Evolutionary conservation across 1,140 invertebrate species (phyloP), one percentile per base, ranked within the genome.

Genomic region (Cephus cinctus): DNA sequence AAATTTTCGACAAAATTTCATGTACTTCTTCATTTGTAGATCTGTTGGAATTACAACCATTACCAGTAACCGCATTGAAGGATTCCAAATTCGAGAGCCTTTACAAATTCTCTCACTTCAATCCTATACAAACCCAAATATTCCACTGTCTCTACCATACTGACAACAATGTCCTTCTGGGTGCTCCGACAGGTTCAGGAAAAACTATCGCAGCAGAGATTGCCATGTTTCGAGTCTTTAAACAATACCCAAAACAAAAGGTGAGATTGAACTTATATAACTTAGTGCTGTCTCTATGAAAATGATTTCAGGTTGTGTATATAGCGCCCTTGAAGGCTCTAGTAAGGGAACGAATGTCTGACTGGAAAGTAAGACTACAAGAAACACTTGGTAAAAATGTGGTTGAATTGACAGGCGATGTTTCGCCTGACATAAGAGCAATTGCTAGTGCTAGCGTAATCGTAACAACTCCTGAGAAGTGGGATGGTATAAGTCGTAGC

Each of bases 131-230:
- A 76, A 98, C 96, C 4, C 98, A 99, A 78, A 90, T 98, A 31
- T 99, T 99, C 72, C 94, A 98, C 73, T 90, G 90, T 52, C 77
- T 98, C 0, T 99, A 98, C 74, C 88, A 98, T 69, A 96, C 93
- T 0, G 94, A 99, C 65, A 83, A 87, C 52, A 99, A 98, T 72
- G 88, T 97, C 3, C 76, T 99, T 1, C 76, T 99, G 8, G 97
- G 98, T 2, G 97, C 98, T 1, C 98, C 98, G 0, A 99, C 98
- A 3, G 96, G 96, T 4, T 98, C 96, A 0, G 98, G 98, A 35
- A 99, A 99, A 81, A 99, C 98, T 0, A 94, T 98, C 43, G 94
- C 91, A 6, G 97, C 98, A 0, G 98, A 99, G 78, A 85, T 99
- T 42, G 96, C 96, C 8, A 98, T 99, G 77, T 96, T 98, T 63